Conservation (phyloP, 2,797 vertebrate genomes). For the Silurus aristotelis region DNA sequence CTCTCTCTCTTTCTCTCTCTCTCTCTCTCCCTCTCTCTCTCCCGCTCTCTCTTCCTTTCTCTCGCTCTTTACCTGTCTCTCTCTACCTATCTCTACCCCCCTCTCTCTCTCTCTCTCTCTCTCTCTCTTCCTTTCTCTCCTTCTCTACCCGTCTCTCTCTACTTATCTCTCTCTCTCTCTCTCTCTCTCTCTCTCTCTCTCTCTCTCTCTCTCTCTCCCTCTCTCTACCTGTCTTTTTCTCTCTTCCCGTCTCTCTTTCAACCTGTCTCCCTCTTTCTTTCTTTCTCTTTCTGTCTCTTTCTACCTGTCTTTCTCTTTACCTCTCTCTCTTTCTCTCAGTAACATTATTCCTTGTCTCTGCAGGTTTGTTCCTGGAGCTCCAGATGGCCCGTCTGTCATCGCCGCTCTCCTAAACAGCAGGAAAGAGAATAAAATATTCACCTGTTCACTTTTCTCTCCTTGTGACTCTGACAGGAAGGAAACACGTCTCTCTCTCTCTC, state of each 20-base stretch:
- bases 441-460: neutral
- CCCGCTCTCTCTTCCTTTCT: too few species aligned
- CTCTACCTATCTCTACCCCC: neutral
- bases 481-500: neutral
- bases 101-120: neutral
- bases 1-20: neutral
- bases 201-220: neutral
- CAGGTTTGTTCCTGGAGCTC: conserved; percentile 4
- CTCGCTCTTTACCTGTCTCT: too few species aligned
- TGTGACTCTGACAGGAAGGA: neutral
- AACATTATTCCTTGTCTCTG: conserved; percentile 2
- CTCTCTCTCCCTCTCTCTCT: too few species aligned
- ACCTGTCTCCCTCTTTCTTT: neutral
- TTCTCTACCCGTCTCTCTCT: too few species aligned
- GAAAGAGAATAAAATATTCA: conserved; percentile 9
- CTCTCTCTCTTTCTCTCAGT: conserved; percentile 3
- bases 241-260: neutral
- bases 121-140: too few species aligned
- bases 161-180: neutral
- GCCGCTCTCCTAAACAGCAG: conserved; percentile 9
- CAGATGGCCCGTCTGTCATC: conserved; percentile 39
- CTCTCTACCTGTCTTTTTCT: neutral
- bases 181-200: neutral
- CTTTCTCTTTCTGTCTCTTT: neutral
- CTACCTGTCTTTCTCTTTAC: conserved; percentile 10